Conservation (phyloP, 1,140 invertebrate species). For the Bradynema listronoti region DNA sequence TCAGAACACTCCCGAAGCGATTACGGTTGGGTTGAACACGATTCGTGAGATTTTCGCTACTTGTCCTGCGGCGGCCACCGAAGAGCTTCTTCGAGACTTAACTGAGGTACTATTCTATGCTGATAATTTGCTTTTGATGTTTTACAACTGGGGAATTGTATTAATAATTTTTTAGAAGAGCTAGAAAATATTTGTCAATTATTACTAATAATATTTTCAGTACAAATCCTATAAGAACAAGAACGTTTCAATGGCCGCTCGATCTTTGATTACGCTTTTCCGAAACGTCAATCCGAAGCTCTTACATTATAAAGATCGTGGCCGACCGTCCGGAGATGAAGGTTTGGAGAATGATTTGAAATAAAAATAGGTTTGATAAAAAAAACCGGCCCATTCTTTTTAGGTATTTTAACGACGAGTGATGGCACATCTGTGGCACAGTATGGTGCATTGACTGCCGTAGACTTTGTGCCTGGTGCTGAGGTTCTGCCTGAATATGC, state of each 20-base stretch:
- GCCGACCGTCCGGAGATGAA: slow-evolving; percentile 77
- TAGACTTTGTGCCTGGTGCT: slow-evolving; percentile 79
- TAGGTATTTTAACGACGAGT: too few species aligned
- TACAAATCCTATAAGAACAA: slow-evolving; percentile 90
- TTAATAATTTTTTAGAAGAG: too few species aligned
- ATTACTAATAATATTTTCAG: too few species aligned
- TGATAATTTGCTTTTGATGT: too few species aligned
- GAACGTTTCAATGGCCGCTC: slow-evolving; percentile 86
- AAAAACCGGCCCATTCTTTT: too few species aligned
- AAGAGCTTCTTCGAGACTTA: slow-evolving; percentile 83
- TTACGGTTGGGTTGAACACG: slow-evolving; percentile 77
- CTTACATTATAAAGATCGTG: slow-evolving; percentile 82
- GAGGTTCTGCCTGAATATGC: slow-evolving; percentile 69
- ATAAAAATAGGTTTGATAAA: too few species aligned
- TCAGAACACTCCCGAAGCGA: slow-evolving; percentile 90
- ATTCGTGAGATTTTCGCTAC: slow-evolving; percentile 67
- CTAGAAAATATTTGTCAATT: too few species aligned
- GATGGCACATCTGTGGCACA: too few species aligned
- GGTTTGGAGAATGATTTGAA: slow-evolving; percentile 16
- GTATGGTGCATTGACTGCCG: slow-evolving; percentile 74
- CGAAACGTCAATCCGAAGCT: slow-evolving; percentile 78
- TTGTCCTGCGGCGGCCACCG: slow-evolving; percentile 82
- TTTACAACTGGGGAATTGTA: too few species aligned
- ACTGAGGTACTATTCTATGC: slow-evolving; percentile 62
- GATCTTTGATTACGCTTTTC: slow-evolving; percentile 81